Base-by-base conservation (phyloP, 2,888 invertebrate species). In the Trachelus iudaicus region DNA sequence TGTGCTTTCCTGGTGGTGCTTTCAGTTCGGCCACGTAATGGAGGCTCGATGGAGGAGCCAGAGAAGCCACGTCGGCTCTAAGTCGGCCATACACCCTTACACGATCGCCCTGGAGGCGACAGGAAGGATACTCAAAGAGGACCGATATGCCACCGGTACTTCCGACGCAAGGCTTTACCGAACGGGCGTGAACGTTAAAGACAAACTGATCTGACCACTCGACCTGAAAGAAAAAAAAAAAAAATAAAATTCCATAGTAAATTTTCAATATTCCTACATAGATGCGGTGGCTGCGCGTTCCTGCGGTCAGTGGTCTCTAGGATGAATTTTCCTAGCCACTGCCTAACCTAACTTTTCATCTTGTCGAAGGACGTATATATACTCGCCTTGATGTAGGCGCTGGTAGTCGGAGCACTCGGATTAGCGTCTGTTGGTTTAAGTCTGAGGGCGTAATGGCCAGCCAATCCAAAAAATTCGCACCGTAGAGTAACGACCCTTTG, bases 151-250 rank as follows among this genome's bases (percentile, higher is more conserved):
- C 96, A 1, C 93, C 93, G 1, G 93, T 92, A 4, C 75, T 74
- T 3, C 94, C 95, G 84, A 96, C 96, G 91, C 97, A 97, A 0
- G 97, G 97, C 88, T 96, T 95, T 85, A 97, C 96, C 80, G 96
- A 96, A 35, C 95, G 94, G 0, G 96, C 96, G 90, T 96, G 96
- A 3, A 97, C 96, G 92, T 97, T 97, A 90, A 97, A 94, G 31
- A 96, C 96, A 89, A 96, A 97, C 89, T 96, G 95, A 83, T 96
- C 95, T 76, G 96, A 97, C 96, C 96, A 96, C 86, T 96, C 95
- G 73, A 96, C 96, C 95, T 96, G 90, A 11, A 33, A 33, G 33
- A 33, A 33, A 33, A 33, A 33, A 33, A 33, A 3, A 33, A 33
- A 33, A 33, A 3, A 33, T 33, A 33, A 33, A 33, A 33, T 3